phyloP scores from a whole-genome alignment of 2,888 invertebrate genomes.

The Acanthosepion lycidas region DNA sequence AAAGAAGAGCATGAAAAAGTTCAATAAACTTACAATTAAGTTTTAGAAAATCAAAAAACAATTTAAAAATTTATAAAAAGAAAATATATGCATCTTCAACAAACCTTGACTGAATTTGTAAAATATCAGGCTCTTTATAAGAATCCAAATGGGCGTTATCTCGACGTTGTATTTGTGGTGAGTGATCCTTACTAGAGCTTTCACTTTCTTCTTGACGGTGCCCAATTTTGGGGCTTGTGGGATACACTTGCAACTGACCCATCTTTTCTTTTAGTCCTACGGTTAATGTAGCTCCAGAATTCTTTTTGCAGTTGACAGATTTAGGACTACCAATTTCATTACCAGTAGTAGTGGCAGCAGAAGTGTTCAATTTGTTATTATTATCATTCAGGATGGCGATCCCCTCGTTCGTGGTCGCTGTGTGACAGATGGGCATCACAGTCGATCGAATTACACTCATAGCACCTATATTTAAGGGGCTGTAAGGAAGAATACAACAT shows the following conservation, averaged over 20 bases:
- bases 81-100: background rate
- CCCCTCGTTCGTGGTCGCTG: background rate
- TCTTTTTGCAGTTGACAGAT: background rate
- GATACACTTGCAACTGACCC: background rate
- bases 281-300: background rate
- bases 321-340: background rate
- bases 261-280: background rate
- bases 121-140: background rate
- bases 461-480: slow-evolving; percentile 23
- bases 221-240: background rate
- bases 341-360: background rate
- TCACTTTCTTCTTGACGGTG: background rate
- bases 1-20: too few species aligned
- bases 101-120: slow-evolving; percentile 1
- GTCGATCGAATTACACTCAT: slow-evolving; percentile 22
- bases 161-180: background rate
- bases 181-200: background rate
- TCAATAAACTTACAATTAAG: too few species aligned
- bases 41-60: too few species aligned
- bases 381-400: background rate
- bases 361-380: background rate
- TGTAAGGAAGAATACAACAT: background rate
- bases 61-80: too few species aligned
- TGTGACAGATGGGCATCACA: slow-evolving; percentile 34
- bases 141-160: background rate